These are phyloP conservation scores for Megastigmus dorsalis DNA, from an alignment of 2,888 invertebrate species.

Conservation along the genomic window DNA sequence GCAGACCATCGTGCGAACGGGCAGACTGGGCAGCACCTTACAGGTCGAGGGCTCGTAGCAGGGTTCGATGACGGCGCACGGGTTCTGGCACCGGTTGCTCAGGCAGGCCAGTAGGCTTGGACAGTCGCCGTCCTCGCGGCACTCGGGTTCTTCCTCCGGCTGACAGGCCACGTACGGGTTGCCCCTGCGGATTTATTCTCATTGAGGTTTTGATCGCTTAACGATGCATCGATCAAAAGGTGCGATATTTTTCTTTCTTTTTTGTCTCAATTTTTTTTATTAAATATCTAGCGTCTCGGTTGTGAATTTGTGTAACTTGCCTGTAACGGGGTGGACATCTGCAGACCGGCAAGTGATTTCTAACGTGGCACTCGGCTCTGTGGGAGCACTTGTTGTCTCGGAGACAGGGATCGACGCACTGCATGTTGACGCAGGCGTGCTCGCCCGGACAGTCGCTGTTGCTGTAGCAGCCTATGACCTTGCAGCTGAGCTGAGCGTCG, in stretches of 20 bases:
- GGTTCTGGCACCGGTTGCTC: constrained; percentile 87
- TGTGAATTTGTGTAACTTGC: no score
- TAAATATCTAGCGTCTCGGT: no score
- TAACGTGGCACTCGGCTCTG: constrained; percentile 86
- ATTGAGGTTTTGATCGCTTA: no score
- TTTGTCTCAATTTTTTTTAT: no score
- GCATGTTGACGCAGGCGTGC: constrained; percentile 88
- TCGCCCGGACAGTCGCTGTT: constrained; percentile 92
- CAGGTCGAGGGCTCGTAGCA: constrained; percentile 88
- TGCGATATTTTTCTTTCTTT: no score
- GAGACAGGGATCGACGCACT: constrained; percentile 90
- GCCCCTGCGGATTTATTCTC: no score
- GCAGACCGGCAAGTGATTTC: constrained; percentile 90
- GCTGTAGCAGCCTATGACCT: constrained; percentile 87
- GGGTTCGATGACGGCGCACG: constrained; percentile 85
- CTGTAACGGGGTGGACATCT: constrained; percentile 84
- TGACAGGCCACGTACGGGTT: constrained; percentile 89
- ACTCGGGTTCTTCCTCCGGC: constrained; percentile 84
- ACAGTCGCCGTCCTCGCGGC: constrained; percentile 88
- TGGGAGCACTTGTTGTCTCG: constrained; percentile 85
- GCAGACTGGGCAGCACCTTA: constrained; percentile 86
- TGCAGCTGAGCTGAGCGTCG: constrained; percentile 75
- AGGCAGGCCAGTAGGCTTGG: constrained; percentile 87
- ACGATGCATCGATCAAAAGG: no score
- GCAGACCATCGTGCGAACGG: constrained; percentile 92